Conservation (phyloP, 2,888 invertebrate species). For the Tenthredo livida region DNA sequence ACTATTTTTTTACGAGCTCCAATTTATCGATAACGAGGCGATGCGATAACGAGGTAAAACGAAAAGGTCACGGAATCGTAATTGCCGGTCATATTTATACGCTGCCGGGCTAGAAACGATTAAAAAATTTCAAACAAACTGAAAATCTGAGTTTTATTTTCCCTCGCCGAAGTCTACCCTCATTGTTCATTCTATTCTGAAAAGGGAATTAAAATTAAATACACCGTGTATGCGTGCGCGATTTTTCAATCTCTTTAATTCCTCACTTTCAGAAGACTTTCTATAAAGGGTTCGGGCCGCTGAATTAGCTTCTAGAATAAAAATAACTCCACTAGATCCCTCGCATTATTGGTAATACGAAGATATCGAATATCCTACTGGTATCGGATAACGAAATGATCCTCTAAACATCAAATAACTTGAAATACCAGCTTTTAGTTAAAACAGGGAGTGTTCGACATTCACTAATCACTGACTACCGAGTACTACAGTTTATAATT, state of each 20-base stretch:
- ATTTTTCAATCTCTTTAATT: not conserved
- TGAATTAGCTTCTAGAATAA: conserved; percentile 4
- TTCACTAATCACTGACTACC: conserved; percentile 17
- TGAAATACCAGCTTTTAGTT: conserved; percentile 9
- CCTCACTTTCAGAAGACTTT: not conserved
- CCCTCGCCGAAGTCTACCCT: not conserved
- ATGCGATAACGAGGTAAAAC: conserved; percentile 42
- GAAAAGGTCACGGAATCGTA: conserved; percentile 28
- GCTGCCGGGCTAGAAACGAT: not conserved
- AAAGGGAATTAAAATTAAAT: not conserved
- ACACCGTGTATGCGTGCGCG: not conserved
- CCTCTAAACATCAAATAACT: conserved; percentile 22
- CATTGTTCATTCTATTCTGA: not conserved
- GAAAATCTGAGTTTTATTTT: not conserved
- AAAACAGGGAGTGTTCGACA: conserved; percentile 10
- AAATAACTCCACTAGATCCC: not conserved
- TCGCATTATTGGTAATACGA: conserved; percentile 2
- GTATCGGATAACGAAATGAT: conserved; percentile 38
- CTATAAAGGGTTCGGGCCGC: not conserved
- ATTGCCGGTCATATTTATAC: not conserved
- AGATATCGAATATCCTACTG: conserved; percentile 26
- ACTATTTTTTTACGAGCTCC: conserved; percentile 9
- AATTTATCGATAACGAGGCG: conserved; percentile 48
- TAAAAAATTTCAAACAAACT: not conserved
- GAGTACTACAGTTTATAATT: conserved; percentile 1